Evolutionary conservation across 2,797 vertebrate species (phyloP), one percentile per base, ranked within the genome.

Genomic region (Hydrolagus colliei): DNA sequence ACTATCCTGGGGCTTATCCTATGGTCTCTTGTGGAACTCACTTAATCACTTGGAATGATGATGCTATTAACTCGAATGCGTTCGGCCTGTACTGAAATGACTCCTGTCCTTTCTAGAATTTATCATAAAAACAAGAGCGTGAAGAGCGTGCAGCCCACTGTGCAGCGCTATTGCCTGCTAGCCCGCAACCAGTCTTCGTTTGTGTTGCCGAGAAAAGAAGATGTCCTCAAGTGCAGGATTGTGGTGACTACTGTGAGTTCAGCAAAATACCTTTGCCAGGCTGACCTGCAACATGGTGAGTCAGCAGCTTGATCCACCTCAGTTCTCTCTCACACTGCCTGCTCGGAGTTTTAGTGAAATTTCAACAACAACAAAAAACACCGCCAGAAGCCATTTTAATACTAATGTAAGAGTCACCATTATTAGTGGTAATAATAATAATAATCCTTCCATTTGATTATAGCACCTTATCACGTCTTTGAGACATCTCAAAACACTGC

Each of bases 221-320:
- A 88, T 61, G 61, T 88, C 35, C 32, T 82, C 32, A 82, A 10
- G 73, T 84, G 86, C 65, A 78, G 78, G n/a, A n/a, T 87, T 72
- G 87, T 87, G 85, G 78, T 88, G 52, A 61, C 86, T 75, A 87
- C 87, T 22, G 20, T 87, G 65, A 85, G 79, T 75, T 86, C 75
- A 71, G 27, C 86, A 59, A 88, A 86, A 85, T 86, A 88, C 65
- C 86, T 88, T 72, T 35, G 86, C 73, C 78, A 86, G 18, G 85
- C 86, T 72, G 41, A 63, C 72, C 85, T 87, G 59, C 85, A 86
- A 61, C 71, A 65, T 75, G 87, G 86, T 88, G 85, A 35, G 65
- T 72, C 35, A 4, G 61, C 52, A 61, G 9, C 18, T 0, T 61
- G 14, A 41, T 77, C 75, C 10, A 61, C 10, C 61, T 61, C 2